phyloP scores from a whole-genome alignment of 2,113 vertebrate genomes.

The Nettapus auritus region DNA sequence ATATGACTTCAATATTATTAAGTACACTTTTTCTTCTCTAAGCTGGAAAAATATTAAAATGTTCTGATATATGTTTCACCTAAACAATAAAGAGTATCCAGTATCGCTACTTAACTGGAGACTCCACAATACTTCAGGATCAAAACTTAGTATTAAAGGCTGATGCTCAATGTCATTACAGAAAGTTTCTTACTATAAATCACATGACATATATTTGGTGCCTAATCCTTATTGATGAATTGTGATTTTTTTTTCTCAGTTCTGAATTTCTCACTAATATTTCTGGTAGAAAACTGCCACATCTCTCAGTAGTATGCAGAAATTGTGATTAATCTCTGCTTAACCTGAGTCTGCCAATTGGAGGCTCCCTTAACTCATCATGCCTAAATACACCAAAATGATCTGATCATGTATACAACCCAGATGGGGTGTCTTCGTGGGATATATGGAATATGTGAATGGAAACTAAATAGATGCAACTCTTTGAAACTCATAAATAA shows the following conservation, averaged over 20 bases:
- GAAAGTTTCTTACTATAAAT: neutral
- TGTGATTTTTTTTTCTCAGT: neutral
- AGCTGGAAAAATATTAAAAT: neutral
- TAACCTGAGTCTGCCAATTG: neutral
- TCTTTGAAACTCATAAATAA: slow-evolving; percentile 33
- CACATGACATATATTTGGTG: neutral
- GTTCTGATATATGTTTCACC: neutral
- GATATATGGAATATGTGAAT: neutral
- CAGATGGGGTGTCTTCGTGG: neutral
- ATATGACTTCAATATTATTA: neutral
- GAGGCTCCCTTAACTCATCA: neutral
- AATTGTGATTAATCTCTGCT: neutral
- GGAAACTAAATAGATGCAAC: neutral
- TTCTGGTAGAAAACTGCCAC: neutral
- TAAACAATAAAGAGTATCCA: neutral
- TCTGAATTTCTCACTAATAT: neutral
- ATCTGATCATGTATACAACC: neutral
- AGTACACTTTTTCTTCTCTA: neutral
- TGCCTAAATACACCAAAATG: neutral
- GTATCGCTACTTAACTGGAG: neutral
- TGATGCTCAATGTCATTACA: neutral
- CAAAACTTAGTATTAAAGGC: neutral
- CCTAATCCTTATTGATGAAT: neutral
- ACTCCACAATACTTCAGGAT: neutral
- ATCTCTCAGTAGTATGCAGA: neutral